Conservation (phyloP, 2,113 vertebrate species). For the Ivindomyrus marchei region DNA sequence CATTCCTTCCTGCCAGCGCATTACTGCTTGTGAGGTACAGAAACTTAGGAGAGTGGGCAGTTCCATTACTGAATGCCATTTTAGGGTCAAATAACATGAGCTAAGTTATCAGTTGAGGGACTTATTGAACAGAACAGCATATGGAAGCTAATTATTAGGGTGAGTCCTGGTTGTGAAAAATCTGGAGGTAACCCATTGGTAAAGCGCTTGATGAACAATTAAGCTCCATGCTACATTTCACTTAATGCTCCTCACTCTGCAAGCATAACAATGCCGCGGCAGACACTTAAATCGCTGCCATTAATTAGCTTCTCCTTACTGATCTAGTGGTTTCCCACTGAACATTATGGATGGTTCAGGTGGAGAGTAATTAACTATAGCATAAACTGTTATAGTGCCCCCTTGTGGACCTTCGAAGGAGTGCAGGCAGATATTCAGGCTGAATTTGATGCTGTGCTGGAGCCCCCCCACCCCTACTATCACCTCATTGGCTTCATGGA, state of each 20-base stretch:
- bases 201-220: constrained; percentile 56
- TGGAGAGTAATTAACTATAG: constrained; percentile 33
- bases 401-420: background rate
- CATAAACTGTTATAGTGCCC: background rate
- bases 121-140: background rate
- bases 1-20: background rate
- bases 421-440: background rate
- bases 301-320: constrained; percentile 64
- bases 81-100: background rate
- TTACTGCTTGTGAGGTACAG: background rate
- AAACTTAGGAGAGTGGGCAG: background rate
- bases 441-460: background rate
- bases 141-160: background rate
- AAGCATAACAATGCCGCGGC: constrained; percentile 57
- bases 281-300: constrained; percentile 34
- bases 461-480: background rate
- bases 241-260: constrained; percentile 54
- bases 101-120: background rate
- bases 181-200: constrained; percentile 45
- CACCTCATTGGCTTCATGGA: background rate
- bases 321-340: constrained; percentile 43
- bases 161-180: constrained; percentile 32
- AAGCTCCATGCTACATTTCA: constrained; percentile 53
- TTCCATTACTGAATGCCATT: background rate
- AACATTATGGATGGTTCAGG: constrained; percentile 40